Evolutionary conservation across 2,797 vertebrate genomes (phyloP).

Genomic region (Ambastaia sidthimunki): DNA sequence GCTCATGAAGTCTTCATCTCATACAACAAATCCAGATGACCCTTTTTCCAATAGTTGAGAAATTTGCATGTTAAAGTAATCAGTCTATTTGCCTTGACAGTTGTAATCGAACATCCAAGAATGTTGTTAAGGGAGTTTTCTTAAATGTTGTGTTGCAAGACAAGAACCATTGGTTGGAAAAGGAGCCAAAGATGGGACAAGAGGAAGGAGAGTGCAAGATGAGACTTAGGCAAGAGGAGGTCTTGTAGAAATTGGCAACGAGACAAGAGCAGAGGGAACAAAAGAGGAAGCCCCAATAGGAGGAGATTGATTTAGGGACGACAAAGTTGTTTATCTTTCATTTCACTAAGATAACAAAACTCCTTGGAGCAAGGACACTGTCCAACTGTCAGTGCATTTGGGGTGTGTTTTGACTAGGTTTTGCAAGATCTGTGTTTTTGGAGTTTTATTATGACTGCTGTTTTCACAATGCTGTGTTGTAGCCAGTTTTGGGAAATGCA

Average conservation of each 20-base stretch:
- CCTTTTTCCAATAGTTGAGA: not conserved
- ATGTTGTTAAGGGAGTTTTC: not conserved
- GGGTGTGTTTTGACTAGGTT: conserved; percentile 13
- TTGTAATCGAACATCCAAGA: not conserved
- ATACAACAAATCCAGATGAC: not conserved
- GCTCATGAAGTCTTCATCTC: not conserved
- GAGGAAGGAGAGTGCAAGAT: not conserved
- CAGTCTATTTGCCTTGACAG: not conserved
- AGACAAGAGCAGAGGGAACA: conserved; percentile 15
- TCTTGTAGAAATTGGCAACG: conserved; percentile 2
- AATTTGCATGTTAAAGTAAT: not conserved
- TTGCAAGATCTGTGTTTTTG: not conserved
- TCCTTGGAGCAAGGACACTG: conserved; percentile 11
- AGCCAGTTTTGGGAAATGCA: not conserved
- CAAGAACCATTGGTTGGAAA: conserved; percentile 5
- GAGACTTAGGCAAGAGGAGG: not conserved
- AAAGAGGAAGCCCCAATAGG: conserved; percentile 29
- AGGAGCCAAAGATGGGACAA: not conserved
- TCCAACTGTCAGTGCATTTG: not conserved
- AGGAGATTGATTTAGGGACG: conserved; percentile 16
- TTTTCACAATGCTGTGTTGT: conserved; percentile 2
- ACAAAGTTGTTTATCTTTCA: conserved; percentile 3
- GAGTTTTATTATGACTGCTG: not conserved
- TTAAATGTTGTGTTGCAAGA: conserved; percentile 1
- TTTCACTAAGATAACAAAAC: conserved; percentile 17